A percentile compares a stretch with the other conserved stretches of the same genome.
Conservation (phyloP, 2,797 vertebrate species). For the Characodon lateralis region DNA sequence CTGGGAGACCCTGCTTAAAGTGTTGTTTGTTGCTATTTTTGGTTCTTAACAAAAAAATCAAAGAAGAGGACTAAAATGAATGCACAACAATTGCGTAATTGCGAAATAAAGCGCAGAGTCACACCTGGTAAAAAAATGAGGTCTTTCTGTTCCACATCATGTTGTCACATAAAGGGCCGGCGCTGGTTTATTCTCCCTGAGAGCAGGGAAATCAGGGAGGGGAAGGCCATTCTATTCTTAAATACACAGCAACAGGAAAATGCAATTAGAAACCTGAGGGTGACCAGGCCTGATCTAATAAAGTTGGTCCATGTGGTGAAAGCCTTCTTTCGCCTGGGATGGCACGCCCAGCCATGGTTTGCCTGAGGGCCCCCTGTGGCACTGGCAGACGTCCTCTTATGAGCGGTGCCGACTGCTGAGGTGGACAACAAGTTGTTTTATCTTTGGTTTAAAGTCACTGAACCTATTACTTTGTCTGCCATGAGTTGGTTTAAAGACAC, state of each 20-base stretch:
- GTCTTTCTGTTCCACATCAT: conserved; percentile 46
- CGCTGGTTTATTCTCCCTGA: conserved; percentile 42
- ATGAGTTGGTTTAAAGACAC: conserved; percentile 23
- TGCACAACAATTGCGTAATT: conserved; percentile 23
- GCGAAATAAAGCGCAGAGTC: conserved; percentile 66
- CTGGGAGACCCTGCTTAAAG: conserved; percentile 54
- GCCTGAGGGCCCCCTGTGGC: conserved; percentile 25
- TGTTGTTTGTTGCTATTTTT: conserved; percentile 45
- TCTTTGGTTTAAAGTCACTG: conserved; percentile 39
- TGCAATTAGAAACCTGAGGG: conserved; percentile 79
- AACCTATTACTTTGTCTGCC: conserved; percentile 21
- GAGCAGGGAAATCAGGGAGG: conserved; percentile 74
- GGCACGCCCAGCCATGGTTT: conserved; percentile 54
- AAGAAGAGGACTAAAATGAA: conserved; percentile 20
- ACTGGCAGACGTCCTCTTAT: conserved; percentile 31
- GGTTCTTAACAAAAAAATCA: conserved; percentile 22
- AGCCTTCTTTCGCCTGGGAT: conserved; percentile 67
- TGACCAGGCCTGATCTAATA: conserved; percentile 80
- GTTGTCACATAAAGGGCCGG: conserved; percentile 63
- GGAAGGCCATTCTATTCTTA: conserved; percentile 79
- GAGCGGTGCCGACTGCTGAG: conserved; percentile 26
- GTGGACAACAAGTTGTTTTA: conserved; percentile 30
- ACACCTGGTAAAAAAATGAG: conserved; percentile 33
- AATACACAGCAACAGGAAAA: conserved; percentile 82
- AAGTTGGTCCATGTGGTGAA: conserved; percentile 68